Evolutionary conservation across 2,797 vertebrate genomes (phyloP).

Genomic region (Sebastes iracundus): DNA sequence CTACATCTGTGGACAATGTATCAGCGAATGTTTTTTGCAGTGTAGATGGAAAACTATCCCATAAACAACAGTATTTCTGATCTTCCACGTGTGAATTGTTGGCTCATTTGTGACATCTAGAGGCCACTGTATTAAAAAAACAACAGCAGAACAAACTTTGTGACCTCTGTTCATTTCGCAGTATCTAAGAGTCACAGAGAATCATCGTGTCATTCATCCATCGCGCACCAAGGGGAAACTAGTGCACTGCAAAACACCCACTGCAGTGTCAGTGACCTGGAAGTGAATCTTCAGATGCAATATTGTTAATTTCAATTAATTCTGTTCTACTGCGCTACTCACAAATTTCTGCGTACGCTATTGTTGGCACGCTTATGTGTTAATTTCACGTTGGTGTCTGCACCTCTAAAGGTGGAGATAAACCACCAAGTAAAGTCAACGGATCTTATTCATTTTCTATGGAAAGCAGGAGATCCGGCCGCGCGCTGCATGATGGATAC

Average conservation of each 20-base stretch:
- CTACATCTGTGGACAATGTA: background rate
- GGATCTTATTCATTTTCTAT: no score
- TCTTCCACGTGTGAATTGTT: background rate
- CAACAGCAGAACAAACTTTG: background rate
- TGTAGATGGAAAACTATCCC: background rate
- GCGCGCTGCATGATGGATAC: no score
- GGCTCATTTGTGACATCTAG: slow-evolving; percentile 19
- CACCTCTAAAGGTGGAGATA: background rate
- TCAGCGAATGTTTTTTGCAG: background rate
- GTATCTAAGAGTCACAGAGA: background rate
- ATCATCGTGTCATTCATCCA: background rate
- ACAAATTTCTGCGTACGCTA: background rate
- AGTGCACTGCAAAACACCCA: background rate
- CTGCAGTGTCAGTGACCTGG: slow-evolving; percentile 26
- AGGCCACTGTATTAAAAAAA: background rate
- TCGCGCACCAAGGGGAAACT: slow-evolving; percentile 7
- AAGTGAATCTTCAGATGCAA: background rate
- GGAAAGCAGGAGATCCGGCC: no score
- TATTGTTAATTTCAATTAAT: background rate
- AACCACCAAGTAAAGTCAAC: no score
- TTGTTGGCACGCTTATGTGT: background rate
- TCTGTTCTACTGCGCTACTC: background rate
- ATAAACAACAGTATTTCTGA: background rate
- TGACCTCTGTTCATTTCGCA: background rate
- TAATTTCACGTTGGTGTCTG: background rate